These are phyloP conservation scores for Channallabes apus DNA, from an alignment of 2,797 vertebrate genomes.

Conservation along the genomic window DNA sequence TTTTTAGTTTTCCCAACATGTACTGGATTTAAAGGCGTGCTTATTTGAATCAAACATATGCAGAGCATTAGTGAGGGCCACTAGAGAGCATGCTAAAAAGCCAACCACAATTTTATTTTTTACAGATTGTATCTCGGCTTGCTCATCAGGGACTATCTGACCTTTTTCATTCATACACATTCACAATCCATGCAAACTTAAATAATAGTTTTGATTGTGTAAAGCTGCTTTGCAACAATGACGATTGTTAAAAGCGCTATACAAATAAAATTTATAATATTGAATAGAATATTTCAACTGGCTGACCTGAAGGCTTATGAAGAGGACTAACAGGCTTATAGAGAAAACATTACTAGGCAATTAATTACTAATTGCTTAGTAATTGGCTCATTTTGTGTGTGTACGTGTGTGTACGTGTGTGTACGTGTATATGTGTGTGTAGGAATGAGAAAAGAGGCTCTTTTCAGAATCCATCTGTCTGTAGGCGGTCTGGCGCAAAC, in stretches of 20 bases:
- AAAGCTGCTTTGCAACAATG: too few species aligned
- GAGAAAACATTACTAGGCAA: neutral
- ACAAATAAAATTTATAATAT: too few species aligned
- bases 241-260: too few species aligned
- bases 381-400: constrained; percentile 3
- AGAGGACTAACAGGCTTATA: neutral
- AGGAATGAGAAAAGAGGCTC: neutral
- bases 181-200: too few species aligned
- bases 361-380: neutral
- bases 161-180: too few species aligned
- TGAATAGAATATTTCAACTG: too few species aligned
- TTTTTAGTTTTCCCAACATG: neutral
- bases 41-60: neutral
- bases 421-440: neutral
- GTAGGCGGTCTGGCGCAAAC: neutral
- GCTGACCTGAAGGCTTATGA: neutral
- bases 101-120: neutral
- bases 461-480: neutral
- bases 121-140: too few species aligned
- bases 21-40: neutral
- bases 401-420: too few species aligned
- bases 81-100: neutral
- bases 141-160: too few species aligned
- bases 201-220: too few species aligned
- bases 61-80: neutral